These are phyloP conservation scores for Aphaenogaster floridana DNA, from an alignment of 1,140 invertebrate genomes.

Conservation along the genomic window DNA sequence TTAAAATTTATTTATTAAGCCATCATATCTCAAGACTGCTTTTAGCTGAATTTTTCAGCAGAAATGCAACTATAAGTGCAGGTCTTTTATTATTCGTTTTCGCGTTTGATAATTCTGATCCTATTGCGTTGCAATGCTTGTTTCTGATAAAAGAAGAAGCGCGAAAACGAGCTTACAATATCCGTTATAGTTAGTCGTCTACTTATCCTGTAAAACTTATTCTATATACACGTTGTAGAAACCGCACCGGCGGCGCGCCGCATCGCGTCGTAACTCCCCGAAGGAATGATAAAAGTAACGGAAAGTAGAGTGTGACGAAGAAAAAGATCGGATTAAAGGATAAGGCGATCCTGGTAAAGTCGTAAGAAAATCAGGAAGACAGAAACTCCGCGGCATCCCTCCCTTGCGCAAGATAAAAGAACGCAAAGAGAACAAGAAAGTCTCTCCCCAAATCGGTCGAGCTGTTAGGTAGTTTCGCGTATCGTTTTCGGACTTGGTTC, in stretches of 20 bases:
- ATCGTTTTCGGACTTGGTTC: conserved; percentile 16
- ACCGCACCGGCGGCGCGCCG: conserved; percentile 4
- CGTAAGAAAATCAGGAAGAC: conserved; percentile 66
- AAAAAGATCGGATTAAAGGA: conserved; percentile 64
- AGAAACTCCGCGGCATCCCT: conserved; percentile 21
- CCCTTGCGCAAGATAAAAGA: conserved; percentile 37
- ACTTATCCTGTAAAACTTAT: conserved; percentile 42
- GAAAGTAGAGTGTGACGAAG: conserved; percentile 54
- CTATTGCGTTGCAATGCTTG: neutral
- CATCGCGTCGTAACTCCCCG: conserved; percentile 11
- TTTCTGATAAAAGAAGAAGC: neutral
- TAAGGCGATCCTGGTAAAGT: conserved; percentile 56
- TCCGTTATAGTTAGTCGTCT: neutral
- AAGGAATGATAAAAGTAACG: conserved; percentile 55
- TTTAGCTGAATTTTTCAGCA: neutral
- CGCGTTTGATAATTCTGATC: neutral
- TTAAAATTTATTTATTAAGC: conserved; percentile 10
- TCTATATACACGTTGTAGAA: conserved; percentile 46
- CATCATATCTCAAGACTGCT: neutral
- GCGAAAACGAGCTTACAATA: neutral
- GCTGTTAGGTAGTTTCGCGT: conserved; percentile 34
- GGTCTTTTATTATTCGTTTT: neutral
- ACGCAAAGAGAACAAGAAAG: conserved; percentile 14
- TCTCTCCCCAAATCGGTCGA: conserved; percentile 21
- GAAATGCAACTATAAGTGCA: neutral